Evolutionary conservation across 2,113 vertebrate genomes (phyloP), one percentile per base, ranked within the genome.

Genomic region (Neolamprologus toae): DNA sequence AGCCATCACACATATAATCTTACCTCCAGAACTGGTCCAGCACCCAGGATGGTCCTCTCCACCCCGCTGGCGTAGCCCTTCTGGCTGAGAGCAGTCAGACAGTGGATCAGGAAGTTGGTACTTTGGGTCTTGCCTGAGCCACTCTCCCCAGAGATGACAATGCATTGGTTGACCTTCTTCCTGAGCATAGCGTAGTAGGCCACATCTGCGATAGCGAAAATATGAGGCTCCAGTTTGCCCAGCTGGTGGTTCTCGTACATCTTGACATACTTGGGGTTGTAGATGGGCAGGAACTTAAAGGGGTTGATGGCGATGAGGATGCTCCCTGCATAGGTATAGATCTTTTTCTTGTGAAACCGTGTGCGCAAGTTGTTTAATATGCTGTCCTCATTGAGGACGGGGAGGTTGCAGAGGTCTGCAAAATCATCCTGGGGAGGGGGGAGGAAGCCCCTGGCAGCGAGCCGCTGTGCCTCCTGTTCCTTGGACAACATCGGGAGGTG

Each of bases 71-170:
- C 99, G 2, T 99, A 98, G 86, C 99, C 99, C 90, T 99, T 99
- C 96, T 99, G 99, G 96, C 99, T 99, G 87, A 99, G 97, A 0
- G 98, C 99, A 0, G 98, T 99, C 90, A 99, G 96, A 93, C 99
- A 99, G 96, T 99, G 99, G 96, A 99, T 99, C 92, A 99, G 96
- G 92, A 99, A 99, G 96, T 99, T 99, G 93, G 99, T 99, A 94
- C 98, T 99, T 93, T 99, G 99, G 1, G 99, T 99, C 90, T 99
- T 99, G 80, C 99, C 99, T 0, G 99, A 99, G 78, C 98, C 99
- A 2, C 99, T 99, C 95, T 99, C 99, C 3, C 99, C 99, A 1
- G 99, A 99, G 94, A 99, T 99, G 83, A 99, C 98, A 0, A 99
- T 98, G 95, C 99, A 99, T 94, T 99, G 99, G 92, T 99, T 99